phyloP scores from a whole-genome alignment of 2,113 vertebrate species.

The Elephas maximus region DNA sequence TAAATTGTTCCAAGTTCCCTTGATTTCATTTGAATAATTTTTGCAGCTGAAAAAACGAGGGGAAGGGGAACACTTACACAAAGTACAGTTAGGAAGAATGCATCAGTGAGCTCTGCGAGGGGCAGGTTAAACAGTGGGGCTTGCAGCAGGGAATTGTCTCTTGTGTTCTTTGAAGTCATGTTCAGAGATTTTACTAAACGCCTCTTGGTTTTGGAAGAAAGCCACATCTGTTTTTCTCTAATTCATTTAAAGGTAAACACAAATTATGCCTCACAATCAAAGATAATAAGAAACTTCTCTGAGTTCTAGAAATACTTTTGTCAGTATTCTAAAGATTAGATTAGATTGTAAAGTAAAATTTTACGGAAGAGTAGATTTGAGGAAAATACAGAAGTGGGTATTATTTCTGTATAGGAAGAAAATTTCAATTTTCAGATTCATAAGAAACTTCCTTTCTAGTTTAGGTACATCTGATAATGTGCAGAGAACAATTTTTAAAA shows the following conservation, averaged over 20 bases:
- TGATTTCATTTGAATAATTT: constrained; percentile 61
- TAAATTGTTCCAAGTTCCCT: constrained; percentile 22
- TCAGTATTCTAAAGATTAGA: background rate
- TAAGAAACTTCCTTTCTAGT: background rate
- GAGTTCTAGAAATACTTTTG: background rate
- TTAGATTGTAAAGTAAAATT: background rate
- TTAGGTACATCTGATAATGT: background rate
- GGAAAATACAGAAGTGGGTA: background rate
- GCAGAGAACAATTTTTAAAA: background rate
- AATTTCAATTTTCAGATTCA: constrained; percentile 42
- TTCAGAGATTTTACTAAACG: constrained; percentile 10
- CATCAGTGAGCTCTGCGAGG: background rate
- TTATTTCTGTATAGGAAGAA: constrained; percentile 7
- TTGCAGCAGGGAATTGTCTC: background rate
- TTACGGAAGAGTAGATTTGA: background rate
- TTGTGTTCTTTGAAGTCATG: background rate
- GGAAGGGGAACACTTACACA: background rate
- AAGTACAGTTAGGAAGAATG: background rate
- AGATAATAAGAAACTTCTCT: background rate
- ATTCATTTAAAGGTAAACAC: constrained; percentile 15
- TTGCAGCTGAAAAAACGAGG: background rate
- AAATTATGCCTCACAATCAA: background rate
- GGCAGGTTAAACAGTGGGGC: background rate
- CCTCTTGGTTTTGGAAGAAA: background rate
- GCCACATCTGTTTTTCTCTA: background rate